phyloP scores from a whole-genome alignment of 1,140 invertebrate genomes.

The Saccostrea glomerata region DNA sequence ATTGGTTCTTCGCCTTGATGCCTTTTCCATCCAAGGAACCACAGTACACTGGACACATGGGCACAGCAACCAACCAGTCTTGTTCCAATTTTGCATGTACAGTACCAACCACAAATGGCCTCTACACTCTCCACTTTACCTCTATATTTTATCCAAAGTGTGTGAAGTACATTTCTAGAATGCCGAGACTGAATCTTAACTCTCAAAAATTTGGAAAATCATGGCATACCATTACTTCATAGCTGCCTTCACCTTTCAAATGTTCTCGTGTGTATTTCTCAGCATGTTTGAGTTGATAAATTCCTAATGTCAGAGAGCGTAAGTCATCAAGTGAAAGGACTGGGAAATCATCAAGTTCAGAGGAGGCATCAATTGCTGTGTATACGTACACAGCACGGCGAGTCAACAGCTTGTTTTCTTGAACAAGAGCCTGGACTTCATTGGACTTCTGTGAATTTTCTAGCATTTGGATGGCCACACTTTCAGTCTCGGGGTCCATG shows the following conservation, averaged over 20 bases:
- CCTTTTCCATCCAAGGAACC: too few species aligned
- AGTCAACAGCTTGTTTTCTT: conserved; percentile 21
- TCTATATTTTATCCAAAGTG: background rate
- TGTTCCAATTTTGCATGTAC: background rate
- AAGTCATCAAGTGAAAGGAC: conserved; percentile 26
- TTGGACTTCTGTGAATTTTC: background rate
- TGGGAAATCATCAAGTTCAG: conserved; percentile 20
- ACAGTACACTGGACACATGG: conserved; percentile 7
- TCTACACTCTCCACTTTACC: background rate
- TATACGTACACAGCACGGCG: background rate
- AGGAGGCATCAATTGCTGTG: background rate
- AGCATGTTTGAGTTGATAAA: conserved; percentile 47
- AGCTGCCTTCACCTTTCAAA: conserved; percentile 20
- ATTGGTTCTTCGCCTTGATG: too few species aligned
- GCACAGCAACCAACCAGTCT: conserved; percentile 50
- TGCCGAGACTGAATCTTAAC: conserved; percentile 14
- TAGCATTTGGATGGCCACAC: background rate
- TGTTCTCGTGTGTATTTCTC: conserved; percentile 32
- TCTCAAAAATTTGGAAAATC: background rate
- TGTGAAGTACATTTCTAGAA: background rate
- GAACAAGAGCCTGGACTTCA: background rate
- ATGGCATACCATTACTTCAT: conserved; percentile 11
- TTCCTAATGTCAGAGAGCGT: conserved; percentile 24
- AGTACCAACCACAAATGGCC: conserved; percentile 9
- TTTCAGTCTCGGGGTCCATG: too few species aligned